These are phyloP conservation scores for Chamaea fasciata DNA, from an alignment of 2,113 vertebrate genomes.

Conservation along the genomic window DNA sequence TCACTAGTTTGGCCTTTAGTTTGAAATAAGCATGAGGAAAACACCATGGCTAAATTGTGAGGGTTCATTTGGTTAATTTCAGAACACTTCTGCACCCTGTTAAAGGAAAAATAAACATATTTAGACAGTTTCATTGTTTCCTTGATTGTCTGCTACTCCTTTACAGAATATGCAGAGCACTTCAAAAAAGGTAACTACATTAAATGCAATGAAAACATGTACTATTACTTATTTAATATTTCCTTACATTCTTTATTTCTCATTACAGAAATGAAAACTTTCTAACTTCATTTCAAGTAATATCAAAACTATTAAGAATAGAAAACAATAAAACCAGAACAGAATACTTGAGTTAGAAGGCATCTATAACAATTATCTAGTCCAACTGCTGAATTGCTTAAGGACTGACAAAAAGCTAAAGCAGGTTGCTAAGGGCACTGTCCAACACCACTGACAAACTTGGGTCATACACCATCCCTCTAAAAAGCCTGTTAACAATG, in stretches of 20 bases:
- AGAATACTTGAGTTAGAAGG: neutral
- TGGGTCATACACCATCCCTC: fast-evolving
- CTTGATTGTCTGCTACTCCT: neutral
- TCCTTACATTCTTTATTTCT: neutral
- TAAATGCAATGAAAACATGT: neutral
- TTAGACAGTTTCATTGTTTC: neutral
- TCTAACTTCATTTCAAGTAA: neutral
- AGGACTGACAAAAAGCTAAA: neutral
- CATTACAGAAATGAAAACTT: neutral
- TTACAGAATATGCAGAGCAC: neutral
- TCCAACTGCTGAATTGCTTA: neutral
- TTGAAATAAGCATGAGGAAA: constrained; percentile 93
- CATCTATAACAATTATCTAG: fast-evolving
- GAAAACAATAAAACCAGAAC: neutral
- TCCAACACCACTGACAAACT: neutral
- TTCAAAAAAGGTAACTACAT: neutral
- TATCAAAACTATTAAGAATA: neutral
- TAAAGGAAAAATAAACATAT: constrained; percentile 1
- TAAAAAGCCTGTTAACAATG: neutral
- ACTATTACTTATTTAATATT: neutral
- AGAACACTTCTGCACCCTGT: constrained; percentile 91
- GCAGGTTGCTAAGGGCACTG: neutral
- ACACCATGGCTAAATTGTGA: constrained; percentile 81
- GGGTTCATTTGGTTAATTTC: constrained; percentile 89
- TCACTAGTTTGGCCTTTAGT: constrained; percentile 85